Base-by-base conservation (phyloP, 2,113 vertebrate genomes). In the Syngnathus typhle region DNA sequence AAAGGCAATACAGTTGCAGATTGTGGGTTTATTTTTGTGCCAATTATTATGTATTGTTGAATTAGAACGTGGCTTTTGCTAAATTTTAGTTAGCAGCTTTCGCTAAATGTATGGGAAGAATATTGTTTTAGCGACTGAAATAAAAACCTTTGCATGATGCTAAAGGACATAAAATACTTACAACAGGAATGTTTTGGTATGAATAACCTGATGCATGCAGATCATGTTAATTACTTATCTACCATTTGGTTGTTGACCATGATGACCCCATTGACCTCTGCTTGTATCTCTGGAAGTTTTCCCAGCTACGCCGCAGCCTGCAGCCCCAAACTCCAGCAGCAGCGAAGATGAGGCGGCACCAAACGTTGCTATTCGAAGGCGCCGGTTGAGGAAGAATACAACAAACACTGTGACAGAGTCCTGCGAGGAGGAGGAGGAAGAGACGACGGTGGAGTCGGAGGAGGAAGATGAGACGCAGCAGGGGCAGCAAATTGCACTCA, bases 351-450 rank as follows among this genome's bases (percentile, higher is more conserved):
- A 91, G 89, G 92, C 43, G 80, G 92, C 73, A 77, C 47, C 78
- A 23, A 76, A 88, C 36, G 86, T 86, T 0, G 43, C 86, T 0
- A 32, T 93, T 55, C 89, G 94, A 60, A 93, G 93, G n/a, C 93
- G 95, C 38, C 91, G 93, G 38, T 67, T 92, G 19, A 92, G 92
- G 82, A 95, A 76, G 84, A 93, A 88, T 60, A 90, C 85, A 0
- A 0, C 82, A 0, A 91, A 73, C 51, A 60, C 89, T 0, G 27
- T 73, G 51, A 90, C 83, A 0, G 93, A 94, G 69, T 72, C 84
- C 3, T 93, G 93, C 18, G 93, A 95, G 11, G 93, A 94, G 27
- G 65, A 79, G 27, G 54, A 60, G 8, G 44, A 47, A 8, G 62
- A 64, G 11, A 60, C 64, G 5, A 46, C 58, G 0, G 83, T 83